Evolutionary conservation across 2,888 invertebrate species (phyloP).

Genomic region (Drosophila sordidula): DNA sequence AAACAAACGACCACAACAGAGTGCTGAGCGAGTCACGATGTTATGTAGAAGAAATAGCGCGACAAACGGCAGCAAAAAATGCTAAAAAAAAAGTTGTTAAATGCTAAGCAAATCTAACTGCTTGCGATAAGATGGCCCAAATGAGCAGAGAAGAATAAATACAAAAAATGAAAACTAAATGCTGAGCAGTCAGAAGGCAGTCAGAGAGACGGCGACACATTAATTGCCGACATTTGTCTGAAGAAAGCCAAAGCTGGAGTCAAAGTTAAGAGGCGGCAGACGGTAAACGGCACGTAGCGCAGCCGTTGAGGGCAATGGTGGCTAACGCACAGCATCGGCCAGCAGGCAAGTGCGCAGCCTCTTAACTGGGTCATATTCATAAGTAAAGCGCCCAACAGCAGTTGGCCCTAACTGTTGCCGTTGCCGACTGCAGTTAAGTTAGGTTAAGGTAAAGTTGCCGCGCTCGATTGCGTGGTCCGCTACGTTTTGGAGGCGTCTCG

Average conservation of each 20-base stretch:
- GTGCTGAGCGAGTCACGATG: constrained; percentile 36
- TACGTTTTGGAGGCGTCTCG: constrained; percentile 39
- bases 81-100: constrained; percentile 50
- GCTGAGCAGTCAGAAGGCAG: constrained; percentile 53
- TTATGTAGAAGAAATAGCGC: constrained; percentile 38
- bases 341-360: constrained; percentile 45
- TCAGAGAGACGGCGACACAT: constrained; percentile 61
- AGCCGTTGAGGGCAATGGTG: constrained; percentile 41
- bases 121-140: constrained; percentile 59
- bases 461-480: constrained; percentile 17
- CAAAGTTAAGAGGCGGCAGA: constrained; percentile 33
- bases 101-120: constrained; percentile 69
- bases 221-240: constrained; percentile 68
- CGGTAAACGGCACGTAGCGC: constrained; percentile 51
- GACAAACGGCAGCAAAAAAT: constrained; percentile 35
- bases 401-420: constrained; percentile 55
- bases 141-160: constrained; percentile 50
- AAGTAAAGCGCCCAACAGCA: constrained; percentile 68
- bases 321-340: constrained; percentile 44
- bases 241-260: constrained; percentile 62
- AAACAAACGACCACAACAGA: constrained; percentile 9
- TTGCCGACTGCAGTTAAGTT: constrained; percentile 61
- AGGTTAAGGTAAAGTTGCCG: too few species aligned
- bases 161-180: constrained; percentile 20
- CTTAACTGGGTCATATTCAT: constrained; percentile 76